Percentiles rank a stretch among this genome's conserved stretches.
These are phyloP conservation scores for Menura novaehollandiae DNA, from an alignment of 2,113 vertebrate genomes.

Conservation along the genomic window DNA sequence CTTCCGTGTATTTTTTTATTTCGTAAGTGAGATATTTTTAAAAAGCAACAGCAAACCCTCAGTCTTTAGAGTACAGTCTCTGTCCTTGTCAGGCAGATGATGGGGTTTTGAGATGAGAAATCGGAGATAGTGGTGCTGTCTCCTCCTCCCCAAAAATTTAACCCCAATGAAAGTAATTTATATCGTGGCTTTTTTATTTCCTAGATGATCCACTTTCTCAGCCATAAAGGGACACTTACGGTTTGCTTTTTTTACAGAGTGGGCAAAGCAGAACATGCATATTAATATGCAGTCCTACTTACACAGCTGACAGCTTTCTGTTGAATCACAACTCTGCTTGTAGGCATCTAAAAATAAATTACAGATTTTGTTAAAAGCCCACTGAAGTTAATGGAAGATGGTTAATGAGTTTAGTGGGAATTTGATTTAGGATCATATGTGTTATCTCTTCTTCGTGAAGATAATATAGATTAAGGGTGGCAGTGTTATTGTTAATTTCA, in stretches of 20 bases:
- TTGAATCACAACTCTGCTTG: slow-evolving; percentile 11
- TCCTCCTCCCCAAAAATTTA: background rate
- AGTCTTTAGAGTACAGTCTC: background rate
- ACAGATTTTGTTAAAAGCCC: background rate
- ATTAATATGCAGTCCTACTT: background rate
- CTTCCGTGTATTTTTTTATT: background rate
- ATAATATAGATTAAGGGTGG: background rate
- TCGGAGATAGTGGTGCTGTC: fast-evolving
- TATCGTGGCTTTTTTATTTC: background rate
- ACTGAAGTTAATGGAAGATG: background rate
- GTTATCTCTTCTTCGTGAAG: background rate
- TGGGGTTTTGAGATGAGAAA: background rate
- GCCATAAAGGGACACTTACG: background rate
- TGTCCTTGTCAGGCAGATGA: background rate
- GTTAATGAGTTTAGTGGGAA: background rate
- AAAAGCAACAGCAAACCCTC: background rate
- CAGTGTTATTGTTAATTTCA: background rate
- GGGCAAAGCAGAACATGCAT: background rate
- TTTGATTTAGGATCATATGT: background rate
- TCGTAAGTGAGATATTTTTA: background rate
- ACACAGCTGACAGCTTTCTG: background rate
- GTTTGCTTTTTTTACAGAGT: background rate
- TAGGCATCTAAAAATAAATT: slow-evolving; percentile 31
- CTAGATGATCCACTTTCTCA: background rate
- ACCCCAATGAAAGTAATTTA: background rate